Evolutionary conservation across 2,797 vertebrate genomes (phyloP).

Genomic region (Gymnothorax javanicus): DNA sequence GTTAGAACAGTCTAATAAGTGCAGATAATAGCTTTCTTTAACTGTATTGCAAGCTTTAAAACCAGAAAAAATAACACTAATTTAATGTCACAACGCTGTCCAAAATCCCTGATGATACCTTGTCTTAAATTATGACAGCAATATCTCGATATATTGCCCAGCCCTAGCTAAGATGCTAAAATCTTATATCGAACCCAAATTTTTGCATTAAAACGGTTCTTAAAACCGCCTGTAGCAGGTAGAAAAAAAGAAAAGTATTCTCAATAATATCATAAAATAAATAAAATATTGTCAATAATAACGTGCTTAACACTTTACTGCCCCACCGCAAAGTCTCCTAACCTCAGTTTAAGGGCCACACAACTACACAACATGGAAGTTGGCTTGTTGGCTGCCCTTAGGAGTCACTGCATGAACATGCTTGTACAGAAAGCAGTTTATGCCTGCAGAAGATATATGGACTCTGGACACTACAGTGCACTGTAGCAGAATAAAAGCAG

Average conservation of each 20-base stretch:
- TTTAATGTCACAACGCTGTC: no score
- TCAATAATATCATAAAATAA: background rate
- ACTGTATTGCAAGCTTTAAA: no score
- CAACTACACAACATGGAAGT: background rate
- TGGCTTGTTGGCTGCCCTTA: background rate
- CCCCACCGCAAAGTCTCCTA: background rate
- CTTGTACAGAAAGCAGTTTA: background rate
- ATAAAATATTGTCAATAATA: background rate
- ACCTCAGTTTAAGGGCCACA: background rate
- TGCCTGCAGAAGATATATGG: background rate
- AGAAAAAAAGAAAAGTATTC: background rate
- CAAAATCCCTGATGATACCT: no score
- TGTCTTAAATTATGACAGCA: no score
- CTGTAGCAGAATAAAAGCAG: constrained; percentile 1
- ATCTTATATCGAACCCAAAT: background rate
- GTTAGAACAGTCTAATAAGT: no score
- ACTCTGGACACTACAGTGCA: background rate
- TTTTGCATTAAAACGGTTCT: background rate
- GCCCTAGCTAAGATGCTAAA: background rate
- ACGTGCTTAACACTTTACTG: background rate
- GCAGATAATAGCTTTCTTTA: no score
- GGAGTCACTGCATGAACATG: background rate
- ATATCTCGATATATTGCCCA: no score
- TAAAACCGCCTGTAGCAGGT: background rate
- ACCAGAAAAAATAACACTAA: no score